Conservation (phyloP, 2,888 invertebrate genomes). For the Andricus quercusramuli region DNA sequence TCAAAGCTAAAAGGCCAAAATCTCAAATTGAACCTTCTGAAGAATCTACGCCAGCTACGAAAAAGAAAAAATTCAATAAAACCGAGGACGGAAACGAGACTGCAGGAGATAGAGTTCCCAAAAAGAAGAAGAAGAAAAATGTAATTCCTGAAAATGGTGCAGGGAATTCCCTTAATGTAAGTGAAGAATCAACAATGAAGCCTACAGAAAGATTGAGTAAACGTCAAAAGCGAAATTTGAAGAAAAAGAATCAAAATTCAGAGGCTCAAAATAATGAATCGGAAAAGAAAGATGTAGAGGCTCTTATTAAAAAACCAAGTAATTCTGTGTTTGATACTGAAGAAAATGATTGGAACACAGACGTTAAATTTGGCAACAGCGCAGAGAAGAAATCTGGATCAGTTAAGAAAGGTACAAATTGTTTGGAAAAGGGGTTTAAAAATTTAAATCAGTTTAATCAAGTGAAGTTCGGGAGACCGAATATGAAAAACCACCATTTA, state of each 20-base stretch:
- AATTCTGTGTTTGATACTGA: constrained; percentile 55
- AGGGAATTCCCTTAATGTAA: neutral
- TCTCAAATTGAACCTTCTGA: neutral
- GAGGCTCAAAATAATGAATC: constrained; percentile 41
- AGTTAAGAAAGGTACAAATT: constrained; percentile 4
- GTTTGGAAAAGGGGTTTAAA: neutral
- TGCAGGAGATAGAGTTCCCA: constrained; percentile 55
- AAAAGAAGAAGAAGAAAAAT: constrained; percentile 62
- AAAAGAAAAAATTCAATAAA: constrained; percentile 25
- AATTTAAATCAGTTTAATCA: constrained; percentile 15
- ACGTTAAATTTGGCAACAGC: constrained; percentile 53
- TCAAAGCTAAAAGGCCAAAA: neutral
- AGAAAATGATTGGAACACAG: constrained; percentile 60
- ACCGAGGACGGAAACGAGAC: neutral
- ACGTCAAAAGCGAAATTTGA: constrained; percentile 69
- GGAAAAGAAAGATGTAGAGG: constrained; percentile 23
- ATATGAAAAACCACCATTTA: constrained; percentile 68
- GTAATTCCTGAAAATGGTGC: constrained; percentile 39
- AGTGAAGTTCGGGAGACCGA: constrained; percentile 46
- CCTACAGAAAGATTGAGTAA: constrained; percentile 62
- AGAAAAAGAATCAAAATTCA: constrained; percentile 59
- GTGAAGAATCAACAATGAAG: neutral
- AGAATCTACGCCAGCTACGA: neutral
- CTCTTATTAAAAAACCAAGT: neutral
- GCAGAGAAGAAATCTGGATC: constrained; percentile 29